Conservation (phyloP, 2,888 invertebrate species). For the Heliconius sara region DNA sequence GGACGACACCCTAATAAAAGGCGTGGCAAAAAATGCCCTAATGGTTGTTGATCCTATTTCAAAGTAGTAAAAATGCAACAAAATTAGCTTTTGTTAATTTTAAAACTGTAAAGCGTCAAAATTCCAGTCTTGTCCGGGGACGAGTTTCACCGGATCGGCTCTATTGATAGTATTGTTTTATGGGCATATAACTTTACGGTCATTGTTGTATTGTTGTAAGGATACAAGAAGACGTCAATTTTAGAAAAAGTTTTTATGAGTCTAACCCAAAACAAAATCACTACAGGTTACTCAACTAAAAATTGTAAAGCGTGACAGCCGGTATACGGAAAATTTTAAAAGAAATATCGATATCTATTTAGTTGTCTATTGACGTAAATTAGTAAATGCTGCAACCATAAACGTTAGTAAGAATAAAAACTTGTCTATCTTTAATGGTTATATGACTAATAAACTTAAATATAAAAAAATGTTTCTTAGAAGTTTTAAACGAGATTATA, state of each 20-base stretch:
- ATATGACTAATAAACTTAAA: not conserved
- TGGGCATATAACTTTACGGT: conserved; percentile 61
- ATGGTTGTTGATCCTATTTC: conserved; percentile 81
- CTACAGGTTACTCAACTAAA: conserved; percentile 20
- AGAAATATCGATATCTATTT: not conserved
- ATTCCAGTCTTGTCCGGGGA: conserved; percentile 59
- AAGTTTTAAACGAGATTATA: not conserved
- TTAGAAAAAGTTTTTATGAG: conserved; percentile 40
- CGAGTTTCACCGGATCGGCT: conserved; percentile 57
- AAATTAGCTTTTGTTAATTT: conserved; percentile 81
- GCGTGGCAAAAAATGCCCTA: conserved; percentile 81
- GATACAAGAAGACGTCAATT: conserved; percentile 51
- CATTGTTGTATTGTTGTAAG: conserved; percentile 60
- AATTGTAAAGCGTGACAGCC: not conserved
- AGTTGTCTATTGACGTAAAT: not conserved
- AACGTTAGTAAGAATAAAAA: not conserved
- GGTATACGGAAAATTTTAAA: not conserved
- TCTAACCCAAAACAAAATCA: conserved; percentile 12
- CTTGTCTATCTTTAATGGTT: not conserved
- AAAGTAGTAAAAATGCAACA: conserved; percentile 82
- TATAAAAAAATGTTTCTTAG: not conserved
- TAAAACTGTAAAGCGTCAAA: conserved; percentile 70
- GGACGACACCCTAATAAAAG: conserved; percentile 83
- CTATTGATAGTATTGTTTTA: conserved; percentile 70
- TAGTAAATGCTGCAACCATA: not conserved